A percentile compares a stretch with the other conserved stretches of the same genome.
Evolutionary conservation across 30 jellyfish, hydroid and myxozoan species (phyloP).

Genomic region (Turritopsis rubra): DNA sequence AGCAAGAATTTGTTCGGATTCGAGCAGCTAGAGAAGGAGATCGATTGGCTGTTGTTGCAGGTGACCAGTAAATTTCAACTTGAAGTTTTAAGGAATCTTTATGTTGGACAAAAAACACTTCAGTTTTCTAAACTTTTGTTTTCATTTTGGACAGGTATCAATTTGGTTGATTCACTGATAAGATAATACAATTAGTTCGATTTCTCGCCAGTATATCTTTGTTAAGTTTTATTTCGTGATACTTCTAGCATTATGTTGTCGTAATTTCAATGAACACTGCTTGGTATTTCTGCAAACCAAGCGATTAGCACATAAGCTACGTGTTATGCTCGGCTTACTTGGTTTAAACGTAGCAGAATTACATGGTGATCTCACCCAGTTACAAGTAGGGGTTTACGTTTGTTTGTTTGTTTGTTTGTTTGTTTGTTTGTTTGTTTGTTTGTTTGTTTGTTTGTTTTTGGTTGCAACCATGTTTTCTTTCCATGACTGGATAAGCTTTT

Average conservation of each 20-base stretch:
- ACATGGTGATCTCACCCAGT: slow-evolving; percentile 93
- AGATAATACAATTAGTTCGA: too few relatives aligned
- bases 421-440: too few relatives aligned
- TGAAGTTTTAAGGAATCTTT: neutral
- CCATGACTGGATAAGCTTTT: too few relatives aligned
- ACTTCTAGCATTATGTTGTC: slow-evolving; percentile 83
- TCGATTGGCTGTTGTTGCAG: slow-evolving; percentile 81
- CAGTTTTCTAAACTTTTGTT: too few relatives aligned
- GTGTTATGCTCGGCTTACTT: slow-evolving; percentile 82
- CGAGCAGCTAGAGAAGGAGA: slow-evolving; percentile 72
- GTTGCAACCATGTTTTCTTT: too few relatives aligned
- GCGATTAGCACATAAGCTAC: slow-evolving; percentile 63
- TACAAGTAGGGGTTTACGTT: slow-evolving; percentile 44
- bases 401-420: too few relatives aligned
- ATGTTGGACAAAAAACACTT: neutral
- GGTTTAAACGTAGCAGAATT: slow-evolving; percentile 91
- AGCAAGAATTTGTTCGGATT: slow-evolving; percentile 93
- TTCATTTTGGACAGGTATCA: too few relatives aligned
- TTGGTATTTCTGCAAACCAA: slow-evolving; percentile 89
- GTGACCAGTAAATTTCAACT: slow-evolving; percentile 16
- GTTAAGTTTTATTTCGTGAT: too few relatives aligned
- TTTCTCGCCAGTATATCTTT: too few relatives aligned
- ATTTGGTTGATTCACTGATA: too few relatives aligned
- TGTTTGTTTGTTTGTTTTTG: too few relatives aligned
- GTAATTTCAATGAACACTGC: slow-evolving; percentile 66